phyloP scores from a whole-genome alignment of 2,113 vertebrate genomes.

The Pygoscelis adeliae region DNA sequence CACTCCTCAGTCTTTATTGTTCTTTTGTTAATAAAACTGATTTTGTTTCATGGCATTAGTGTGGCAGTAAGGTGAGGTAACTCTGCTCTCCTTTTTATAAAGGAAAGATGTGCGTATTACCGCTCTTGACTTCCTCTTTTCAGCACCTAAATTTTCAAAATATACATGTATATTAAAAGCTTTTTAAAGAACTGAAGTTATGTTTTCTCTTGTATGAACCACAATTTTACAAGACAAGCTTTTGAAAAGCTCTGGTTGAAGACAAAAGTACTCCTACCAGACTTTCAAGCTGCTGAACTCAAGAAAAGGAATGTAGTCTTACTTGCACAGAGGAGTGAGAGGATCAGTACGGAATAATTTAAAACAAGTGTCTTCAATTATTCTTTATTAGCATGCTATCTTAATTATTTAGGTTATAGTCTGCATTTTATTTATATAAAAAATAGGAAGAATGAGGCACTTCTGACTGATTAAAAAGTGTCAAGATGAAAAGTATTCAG shows the following conservation, averaged over 20 bases:
- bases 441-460: not conserved
- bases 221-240: not conserved
- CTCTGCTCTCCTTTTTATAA: not conserved
- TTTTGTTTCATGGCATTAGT: not conserved
- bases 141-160: not conserved
- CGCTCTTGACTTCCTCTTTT: not conserved
- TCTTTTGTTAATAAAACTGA: conserved; percentile 3
- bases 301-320: not conserved
- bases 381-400: not conserved
- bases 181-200: not conserved
- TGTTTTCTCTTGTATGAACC: not conserved
- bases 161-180: not conserved
- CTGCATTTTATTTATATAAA: not conserved
- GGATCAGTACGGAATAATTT: not conserved
- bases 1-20: not conserved
- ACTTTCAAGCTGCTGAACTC: not conserved
- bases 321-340: not conserved
- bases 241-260: conserved; percentile 1
- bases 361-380: not conserved
- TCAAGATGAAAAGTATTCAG: not conserved
- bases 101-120: not conserved
- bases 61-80: not conserved
- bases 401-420: not conserved
- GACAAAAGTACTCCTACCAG: not conserved
- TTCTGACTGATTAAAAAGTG: not conserved